phyloP scores from a whole-genome alignment of 2,113 vertebrate species.

The Toxostoma redivivum region DNA sequence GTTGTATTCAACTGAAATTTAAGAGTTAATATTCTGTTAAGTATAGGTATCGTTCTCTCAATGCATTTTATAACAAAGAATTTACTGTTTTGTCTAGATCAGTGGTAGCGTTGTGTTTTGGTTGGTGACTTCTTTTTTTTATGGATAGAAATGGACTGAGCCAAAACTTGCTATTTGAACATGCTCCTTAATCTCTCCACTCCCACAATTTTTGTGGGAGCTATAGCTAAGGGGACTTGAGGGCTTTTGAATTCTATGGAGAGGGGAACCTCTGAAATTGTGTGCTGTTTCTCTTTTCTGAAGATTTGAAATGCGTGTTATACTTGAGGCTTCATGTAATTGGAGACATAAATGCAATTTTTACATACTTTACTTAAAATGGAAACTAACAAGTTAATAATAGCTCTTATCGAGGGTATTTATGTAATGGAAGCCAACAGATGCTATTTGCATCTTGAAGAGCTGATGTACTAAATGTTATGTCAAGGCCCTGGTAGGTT shows the following conservation, averaged over 20 bases:
- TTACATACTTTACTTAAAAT: slow-evolving; percentile 49
- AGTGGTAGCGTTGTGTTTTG: background rate
- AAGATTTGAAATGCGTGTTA: background rate
- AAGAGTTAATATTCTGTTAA: background rate
- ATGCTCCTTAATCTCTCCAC: background rate
- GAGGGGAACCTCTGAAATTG: background rate
- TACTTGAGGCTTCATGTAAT: background rate
- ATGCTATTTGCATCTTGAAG: slow-evolving; percentile 45
- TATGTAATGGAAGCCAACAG: slow-evolving; percentile 42
- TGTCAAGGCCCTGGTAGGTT: slow-evolving; percentile 5
- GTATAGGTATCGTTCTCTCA: accelerated
- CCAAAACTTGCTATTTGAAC: background rate
- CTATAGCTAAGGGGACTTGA: accelerated
- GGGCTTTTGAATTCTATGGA: background rate
- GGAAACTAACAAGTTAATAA: slow-evolving; percentile 52
- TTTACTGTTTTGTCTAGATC: background rate
- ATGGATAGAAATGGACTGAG: background rate
- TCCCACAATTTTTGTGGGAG: background rate
- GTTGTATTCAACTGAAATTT: background rate
- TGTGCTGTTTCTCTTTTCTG: background rate
- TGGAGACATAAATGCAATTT: slow-evolving; percentile 17
- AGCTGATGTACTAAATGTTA: background rate
- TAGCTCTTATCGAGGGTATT: slow-evolving; percentile 28
- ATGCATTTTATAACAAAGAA: background rate
- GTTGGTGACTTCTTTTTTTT: background rate